A percentile compares a stretch with the other conserved stretches of the same genome.
Evolutionary conservation across 1,140 invertebrate genomes (phyloP).

Genomic region (Carcinoscorpius rotundicauda): DNA sequence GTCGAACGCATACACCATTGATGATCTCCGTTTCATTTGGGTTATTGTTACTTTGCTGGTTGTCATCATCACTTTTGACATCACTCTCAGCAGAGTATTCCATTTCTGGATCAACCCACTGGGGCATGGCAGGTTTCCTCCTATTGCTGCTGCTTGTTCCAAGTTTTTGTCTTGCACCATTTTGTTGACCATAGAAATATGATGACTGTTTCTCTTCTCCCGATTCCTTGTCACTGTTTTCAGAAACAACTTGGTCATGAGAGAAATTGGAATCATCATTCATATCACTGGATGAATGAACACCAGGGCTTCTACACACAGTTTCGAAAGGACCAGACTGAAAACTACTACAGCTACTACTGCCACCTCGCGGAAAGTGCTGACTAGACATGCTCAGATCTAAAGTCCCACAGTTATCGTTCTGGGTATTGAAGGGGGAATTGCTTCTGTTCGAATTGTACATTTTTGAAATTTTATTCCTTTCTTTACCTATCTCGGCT

Average conservation of each 20-base stretch:
- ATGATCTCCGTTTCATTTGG: slow-evolving; percentile 45
- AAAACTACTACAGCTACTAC: too few species aligned
- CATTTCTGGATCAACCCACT: slow-evolving; percentile 93
- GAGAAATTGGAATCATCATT: slow-evolving; percentile 18
- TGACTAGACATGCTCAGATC: slow-evolving; percentile 58
- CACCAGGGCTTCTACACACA: neutral
- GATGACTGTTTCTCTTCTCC: slow-evolving; percentile 5
- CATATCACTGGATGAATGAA: slow-evolving; percentile 16
- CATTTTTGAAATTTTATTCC: too few species aligned
- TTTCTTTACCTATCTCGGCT: slow-evolving; percentile 29
- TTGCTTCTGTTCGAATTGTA: neutral
- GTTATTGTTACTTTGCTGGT: slow-evolving; percentile 16
- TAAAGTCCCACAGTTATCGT: slow-evolving; percentile 30
- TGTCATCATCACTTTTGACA: slow-evolving; percentile 17
- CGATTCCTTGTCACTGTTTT: slow-evolving; percentile 13
- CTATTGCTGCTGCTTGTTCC: slow-evolving; percentile 35
- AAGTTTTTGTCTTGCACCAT: too few species aligned
- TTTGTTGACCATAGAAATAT: too few species aligned
- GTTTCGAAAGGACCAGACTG: too few species aligned
- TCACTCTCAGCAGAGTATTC: slow-evolving; percentile 43
- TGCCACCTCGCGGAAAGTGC: slow-evolving; percentile 1
- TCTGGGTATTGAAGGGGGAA: slow-evolving; percentile 11
- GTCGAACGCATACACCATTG: slow-evolving; percentile 84
- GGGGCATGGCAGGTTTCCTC: slow-evolving; percentile 85
- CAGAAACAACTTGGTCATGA: slow-evolving; percentile 7